These are phyloP conservation scores for Elephas maximus DNA, from an alignment of 2,113 vertebrate genomes.

Conservation along the genomic window DNA sequence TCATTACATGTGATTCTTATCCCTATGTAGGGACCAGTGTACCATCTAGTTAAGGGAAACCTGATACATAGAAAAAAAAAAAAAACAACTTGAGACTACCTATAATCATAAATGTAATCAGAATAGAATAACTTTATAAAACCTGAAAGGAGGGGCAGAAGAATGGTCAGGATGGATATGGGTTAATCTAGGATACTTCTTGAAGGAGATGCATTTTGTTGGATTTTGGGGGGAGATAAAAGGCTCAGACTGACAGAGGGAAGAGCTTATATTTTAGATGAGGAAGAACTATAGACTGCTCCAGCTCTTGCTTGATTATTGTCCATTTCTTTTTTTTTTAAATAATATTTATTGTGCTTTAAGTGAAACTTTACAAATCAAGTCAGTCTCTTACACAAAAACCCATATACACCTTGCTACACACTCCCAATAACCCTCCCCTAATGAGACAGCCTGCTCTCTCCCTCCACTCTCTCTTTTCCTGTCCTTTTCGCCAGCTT, in stretches of 20 bases:
- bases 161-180: neutral
- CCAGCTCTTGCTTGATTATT: neutral
- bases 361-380: too few relatives aligned
- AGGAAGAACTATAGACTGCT: slow-evolving; percentile 18
- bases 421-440: too few relatives aligned
- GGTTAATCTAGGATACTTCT: neutral
- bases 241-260: neutral
- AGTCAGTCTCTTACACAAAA: too few relatives aligned
- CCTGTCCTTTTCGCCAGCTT: too few relatives aligned
- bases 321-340: neutral
- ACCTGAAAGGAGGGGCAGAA: neutral
- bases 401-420: too few relatives aligned
- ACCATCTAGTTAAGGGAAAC: neutral
- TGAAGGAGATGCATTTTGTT: neutral
- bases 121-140: neutral
- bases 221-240: neutral
- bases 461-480: too few relatives aligned
- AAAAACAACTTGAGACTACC: neutral
- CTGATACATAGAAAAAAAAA: neutral
- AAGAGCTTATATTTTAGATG: slow-evolving; percentile 8
- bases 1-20: slow-evolving; percentile 21
- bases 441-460: too few relatives aligned
- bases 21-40: neutral
- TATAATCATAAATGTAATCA: slow-evolving; percentile 12
- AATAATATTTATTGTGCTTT: too few relatives aligned